These are phyloP conservation scores for Crotophaga sulcirostris DNA, from an alignment of 2,113 vertebrate genomes.

Conservation along the genomic window DNA sequence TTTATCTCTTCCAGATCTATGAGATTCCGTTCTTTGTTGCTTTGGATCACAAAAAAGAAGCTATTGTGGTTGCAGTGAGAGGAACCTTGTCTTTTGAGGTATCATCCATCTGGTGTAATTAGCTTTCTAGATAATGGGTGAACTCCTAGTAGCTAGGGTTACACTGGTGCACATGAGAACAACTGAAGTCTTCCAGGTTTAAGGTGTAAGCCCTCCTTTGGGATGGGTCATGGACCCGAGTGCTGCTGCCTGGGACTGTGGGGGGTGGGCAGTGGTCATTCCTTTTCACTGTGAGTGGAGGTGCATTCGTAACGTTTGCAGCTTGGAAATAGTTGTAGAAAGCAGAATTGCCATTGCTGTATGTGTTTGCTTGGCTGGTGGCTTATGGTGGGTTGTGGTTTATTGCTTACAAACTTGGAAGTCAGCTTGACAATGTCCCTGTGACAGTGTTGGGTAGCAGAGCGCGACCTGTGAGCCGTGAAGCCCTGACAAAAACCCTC, in stretches of 20 bases:
- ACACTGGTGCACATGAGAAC: neutral
- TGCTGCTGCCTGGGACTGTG: neutral
- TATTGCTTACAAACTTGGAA: neutral
- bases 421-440: neutral
- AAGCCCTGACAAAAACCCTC: neutral
- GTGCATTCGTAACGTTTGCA: neutral
- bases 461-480: accelerated
- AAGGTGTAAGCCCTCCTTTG: neutral
- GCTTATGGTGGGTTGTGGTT: neutral
- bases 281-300: neutral
- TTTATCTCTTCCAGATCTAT: constrained; percentile 83
- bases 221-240: neutral
- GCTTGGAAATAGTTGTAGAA: neutral
- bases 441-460: neutral
- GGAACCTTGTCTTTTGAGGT: constrained; percentile 96
- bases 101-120: neutral
- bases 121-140: neutral
- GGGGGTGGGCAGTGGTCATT: neutral
- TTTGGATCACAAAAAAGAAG: constrained; percentile 92
- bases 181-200: neutral
- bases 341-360: neutral
- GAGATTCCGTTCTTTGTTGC: constrained; percentile 96
- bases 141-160: neutral
- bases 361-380: neutral
- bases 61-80: constrained; percentile 90